phyloP scores from a whole-genome alignment of 2,113 vertebrate species.

The Promerops cafer region DNA sequence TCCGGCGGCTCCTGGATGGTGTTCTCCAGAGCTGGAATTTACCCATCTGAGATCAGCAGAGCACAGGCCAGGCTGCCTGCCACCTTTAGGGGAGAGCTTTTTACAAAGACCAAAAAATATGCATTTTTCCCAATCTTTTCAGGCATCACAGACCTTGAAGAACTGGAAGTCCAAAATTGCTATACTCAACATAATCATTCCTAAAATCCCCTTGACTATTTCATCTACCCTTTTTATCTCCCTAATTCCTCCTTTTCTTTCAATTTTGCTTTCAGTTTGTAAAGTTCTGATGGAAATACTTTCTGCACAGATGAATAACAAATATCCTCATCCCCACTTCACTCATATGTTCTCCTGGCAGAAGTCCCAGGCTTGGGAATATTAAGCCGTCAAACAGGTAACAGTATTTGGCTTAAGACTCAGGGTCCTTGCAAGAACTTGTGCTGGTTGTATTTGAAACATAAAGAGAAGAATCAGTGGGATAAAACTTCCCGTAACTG shows the following conservation, averaged over 20 bases:
- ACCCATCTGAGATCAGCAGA: not conserved
- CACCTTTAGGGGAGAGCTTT: not conserved
- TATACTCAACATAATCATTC: not conserved
- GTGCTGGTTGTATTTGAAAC: not conserved
- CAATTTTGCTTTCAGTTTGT: constrained; percentile 22
- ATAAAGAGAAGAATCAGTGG: not conserved
- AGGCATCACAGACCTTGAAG: not conserved
- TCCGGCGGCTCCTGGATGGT: not conserved
- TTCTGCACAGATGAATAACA: constrained; percentile 11
- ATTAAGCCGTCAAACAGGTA: constrained; percentile 17
- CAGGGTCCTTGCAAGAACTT: constrained; percentile 12
- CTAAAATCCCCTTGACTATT: not conserved
- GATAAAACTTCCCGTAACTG: not conserved
- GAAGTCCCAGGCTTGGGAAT: constrained; percentile 9
- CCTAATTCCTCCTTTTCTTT: not conserved
- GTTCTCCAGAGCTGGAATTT: not conserved
- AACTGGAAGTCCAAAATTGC: not conserved
- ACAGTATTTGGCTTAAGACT: not conserved
- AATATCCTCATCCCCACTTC: constrained; percentile 2
- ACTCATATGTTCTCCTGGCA: constrained; percentile 46
- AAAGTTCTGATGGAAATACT: not conserved
- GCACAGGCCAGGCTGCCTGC: not conserved
- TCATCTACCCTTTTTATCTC: not conserved
- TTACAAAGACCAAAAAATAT: not conserved
- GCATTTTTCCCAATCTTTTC: not conserved